Percentiles rank a stretch among this genome's conserved stretches.
Conservation (phyloP, 2,113 vertebrate species). For the Steatornis caripensis region DNA sequence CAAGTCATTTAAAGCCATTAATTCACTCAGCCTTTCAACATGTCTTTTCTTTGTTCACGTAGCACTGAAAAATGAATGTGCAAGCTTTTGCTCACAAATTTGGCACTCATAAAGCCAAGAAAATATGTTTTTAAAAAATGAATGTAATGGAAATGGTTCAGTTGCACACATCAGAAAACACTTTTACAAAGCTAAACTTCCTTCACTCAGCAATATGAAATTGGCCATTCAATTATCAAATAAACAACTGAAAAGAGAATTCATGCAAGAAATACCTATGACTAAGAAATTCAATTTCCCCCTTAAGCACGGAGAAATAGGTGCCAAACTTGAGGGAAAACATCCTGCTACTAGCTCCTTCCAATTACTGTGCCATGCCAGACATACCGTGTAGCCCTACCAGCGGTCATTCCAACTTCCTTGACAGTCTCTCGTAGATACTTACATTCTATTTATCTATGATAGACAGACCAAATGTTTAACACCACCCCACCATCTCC, state of each 20-base stretch:
- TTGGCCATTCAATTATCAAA: background rate
- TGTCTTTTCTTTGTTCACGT: background rate
- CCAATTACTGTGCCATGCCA: background rate
- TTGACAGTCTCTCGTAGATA: background rate
- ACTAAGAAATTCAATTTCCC: background rate
- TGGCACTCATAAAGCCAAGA: background rate
- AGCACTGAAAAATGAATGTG: background rate
- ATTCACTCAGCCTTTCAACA: background rate
- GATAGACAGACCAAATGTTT: background rate
- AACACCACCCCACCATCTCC: background rate
- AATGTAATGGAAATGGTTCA: background rate
- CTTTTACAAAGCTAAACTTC: background rate
- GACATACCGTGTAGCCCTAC: rapidly evolving
- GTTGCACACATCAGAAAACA: background rate
- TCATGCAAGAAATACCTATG: background rate
- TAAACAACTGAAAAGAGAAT: background rate
- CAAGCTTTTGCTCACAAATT: background rate
- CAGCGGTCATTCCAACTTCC: background rate
- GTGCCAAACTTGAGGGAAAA: background rate
- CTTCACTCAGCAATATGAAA: background rate
- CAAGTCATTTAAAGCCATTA: background rate
- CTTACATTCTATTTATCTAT: background rate
- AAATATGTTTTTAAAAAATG: background rate
- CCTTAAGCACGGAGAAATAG: background rate
- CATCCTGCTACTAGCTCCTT: background rate